A percentile compares a stretch with the other conserved stretches of the same genome.
These are phyloP conservation scores for Saturnia pavonia DNA, from an alignment of 2,888 invertebrate species.

Conservation along the genomic window DNA sequence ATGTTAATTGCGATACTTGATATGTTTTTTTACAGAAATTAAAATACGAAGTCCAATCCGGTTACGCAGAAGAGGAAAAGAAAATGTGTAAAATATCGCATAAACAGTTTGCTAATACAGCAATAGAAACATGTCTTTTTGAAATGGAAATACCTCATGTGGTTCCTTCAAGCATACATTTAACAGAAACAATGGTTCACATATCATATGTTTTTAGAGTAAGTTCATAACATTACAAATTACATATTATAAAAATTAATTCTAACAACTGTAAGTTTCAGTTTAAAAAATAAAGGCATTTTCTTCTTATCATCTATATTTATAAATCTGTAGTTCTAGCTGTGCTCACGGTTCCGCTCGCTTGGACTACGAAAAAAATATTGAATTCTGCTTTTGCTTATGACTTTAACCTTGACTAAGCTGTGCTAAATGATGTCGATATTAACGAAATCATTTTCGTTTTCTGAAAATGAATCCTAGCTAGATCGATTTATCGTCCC, in stretches of 20 bases:
- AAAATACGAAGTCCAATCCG: slow-evolving; percentile 55
- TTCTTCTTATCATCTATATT: too few relatives aligned
- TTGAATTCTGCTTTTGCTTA: too few relatives aligned
- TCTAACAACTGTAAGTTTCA: background rate
- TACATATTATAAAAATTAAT: background rate
- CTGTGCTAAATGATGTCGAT: too few relatives aligned
- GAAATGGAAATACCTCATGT: slow-evolving; percentile 62
- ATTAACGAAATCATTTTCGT: too few relatives aligned
- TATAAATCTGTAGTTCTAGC: too few relatives aligned
- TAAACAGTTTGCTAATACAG: slow-evolving; percentile 45
- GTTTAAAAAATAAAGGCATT: too few relatives aligned
- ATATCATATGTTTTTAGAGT: slow-evolving; percentile 65
- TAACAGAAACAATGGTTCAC: slow-evolving; percentile 55
- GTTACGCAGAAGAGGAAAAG: slow-evolving; percentile 57
- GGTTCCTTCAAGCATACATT: slow-evolving; percentile 58
- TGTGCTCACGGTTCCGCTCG: too few relatives aligned
- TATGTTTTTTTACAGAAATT: slow-evolving; percentile 60
- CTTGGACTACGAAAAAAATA: too few relatives aligned
- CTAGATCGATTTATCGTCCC: too few relatives aligned
- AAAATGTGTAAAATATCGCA: slow-evolving; percentile 47
- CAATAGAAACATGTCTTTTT: slow-evolving; percentile 50
- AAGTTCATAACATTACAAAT: slow-evolving; percentile 27
- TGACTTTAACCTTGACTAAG: too few relatives aligned
- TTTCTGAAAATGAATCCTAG: too few relatives aligned
- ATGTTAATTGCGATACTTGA: too few relatives aligned